A percentile compares a stretch with the other conserved stretches of the same genome.
Conservation (phyloP, 2,888 invertebrate genomes). For the Cephus pygmeus region DNA sequence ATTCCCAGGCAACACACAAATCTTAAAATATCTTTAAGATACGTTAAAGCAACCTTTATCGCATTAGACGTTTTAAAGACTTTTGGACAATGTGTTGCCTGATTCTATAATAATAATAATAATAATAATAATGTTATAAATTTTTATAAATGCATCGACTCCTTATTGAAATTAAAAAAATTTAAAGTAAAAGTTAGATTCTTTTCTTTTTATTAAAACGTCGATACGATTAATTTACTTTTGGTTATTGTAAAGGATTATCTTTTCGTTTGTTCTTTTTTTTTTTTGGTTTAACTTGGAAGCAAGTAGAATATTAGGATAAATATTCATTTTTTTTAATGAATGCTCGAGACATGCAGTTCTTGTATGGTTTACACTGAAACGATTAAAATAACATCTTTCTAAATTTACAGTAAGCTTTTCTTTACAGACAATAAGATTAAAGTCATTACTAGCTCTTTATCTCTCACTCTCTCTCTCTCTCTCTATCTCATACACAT, state of each 20-base stretch:
- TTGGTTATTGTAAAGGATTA: not conserved
- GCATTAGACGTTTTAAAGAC: too few species aligned
- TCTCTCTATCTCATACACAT: too few species aligned
- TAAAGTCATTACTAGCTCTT: not conserved
- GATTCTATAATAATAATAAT: not conserved
- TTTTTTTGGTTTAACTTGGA: not conserved
- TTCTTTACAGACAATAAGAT: not conserved
- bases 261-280: not conserved
- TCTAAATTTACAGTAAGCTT: not conserved
- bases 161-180: not conserved
- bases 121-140: conserved; percentile 14
- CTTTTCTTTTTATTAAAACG: not conserved
- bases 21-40: too few species aligned
- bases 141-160: conserved; percentile 32
- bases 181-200: not conserved
- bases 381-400: not conserved
- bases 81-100: too few species aligned
- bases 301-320: not conserved
- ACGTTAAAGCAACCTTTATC: too few species aligned
- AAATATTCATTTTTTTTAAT: not conserved
- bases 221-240: not conserved
- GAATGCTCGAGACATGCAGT: not conserved
- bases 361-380: not conserved
- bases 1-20: too few species aligned
- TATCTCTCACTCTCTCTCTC: too few species aligned